A percentile compares a stretch with the other conserved stretches of the same genome.
Conservation (phyloP, 2,113 vertebrate species). For the Anseranas semipalmata region DNA sequence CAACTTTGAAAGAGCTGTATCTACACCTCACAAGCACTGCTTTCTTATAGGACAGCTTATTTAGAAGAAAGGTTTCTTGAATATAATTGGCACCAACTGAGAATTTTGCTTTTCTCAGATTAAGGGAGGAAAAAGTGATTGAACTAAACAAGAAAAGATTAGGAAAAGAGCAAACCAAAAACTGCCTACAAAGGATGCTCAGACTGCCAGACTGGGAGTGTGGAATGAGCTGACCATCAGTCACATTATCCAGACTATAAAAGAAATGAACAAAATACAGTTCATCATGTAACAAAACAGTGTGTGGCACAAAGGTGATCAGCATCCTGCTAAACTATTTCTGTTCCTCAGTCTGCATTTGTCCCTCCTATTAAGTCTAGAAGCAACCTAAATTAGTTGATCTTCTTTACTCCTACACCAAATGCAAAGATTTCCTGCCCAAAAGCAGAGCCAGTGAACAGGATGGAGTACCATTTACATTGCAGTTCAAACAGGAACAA, state of each 20-base stretch:
- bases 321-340: neutral
- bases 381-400: too few species aligned
- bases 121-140: too few species aligned
- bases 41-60: neutral
- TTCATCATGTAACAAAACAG: neutral
- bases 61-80: neutral
- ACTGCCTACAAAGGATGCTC: neutral
- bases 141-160: neutral
- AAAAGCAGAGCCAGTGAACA: neutral
- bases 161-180: neutral
- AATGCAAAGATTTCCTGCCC: neutral
- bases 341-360: neutral
- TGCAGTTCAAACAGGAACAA: neutral
- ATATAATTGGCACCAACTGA: neutral
- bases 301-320: neutral
- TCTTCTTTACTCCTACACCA: neutral
- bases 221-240: neutral
- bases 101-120: neutral
- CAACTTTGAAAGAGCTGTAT: neutral
- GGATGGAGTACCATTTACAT: neutral
- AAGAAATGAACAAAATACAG: neutral
- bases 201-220: too few species aligned
- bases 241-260: neutral
- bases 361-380: neutral
- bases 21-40: neutral